A percentile compares a stretch with the other conserved stretches of the same genome.
phyloP scores from a whole-genome alignment of 2,797 vertebrate species.

The Decapterus maruadsi region DNA sequence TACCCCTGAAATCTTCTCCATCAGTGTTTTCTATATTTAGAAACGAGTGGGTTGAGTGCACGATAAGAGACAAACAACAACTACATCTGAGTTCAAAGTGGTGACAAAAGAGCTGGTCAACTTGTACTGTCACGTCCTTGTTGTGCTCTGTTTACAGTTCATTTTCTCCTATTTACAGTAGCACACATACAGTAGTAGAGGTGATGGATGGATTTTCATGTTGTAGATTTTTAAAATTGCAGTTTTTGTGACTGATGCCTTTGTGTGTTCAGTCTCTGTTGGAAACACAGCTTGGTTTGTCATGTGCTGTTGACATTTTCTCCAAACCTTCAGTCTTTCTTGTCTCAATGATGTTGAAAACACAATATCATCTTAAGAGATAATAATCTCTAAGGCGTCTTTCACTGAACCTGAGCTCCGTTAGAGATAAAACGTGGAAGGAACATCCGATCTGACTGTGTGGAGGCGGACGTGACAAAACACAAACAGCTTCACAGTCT shows the following conservation, averaged over 20 bases:
- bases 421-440: no score
- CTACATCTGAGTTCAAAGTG: background rate
- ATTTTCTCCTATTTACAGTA: background rate
- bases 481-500: background rate
- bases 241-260: background rate
- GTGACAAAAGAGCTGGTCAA: background rate
- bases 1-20: conserved; percentile 49
- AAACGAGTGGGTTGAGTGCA: background rate
- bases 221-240: background rate
- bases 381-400: background rate
- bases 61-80: background rate
- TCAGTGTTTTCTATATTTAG: conserved; percentile 20
- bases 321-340: background rate
- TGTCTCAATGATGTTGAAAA: no score
- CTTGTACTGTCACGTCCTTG: conserved; percentile 1
- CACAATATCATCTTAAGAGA: no score
- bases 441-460: no score
- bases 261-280: background rate
- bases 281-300: background rate
- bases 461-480: background rate
- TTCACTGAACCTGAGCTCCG: background rate
- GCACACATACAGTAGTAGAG: background rate
- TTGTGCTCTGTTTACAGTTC: background rate
- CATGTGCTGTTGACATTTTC: background rate
- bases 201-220: background rate